Base-by-base conservation (phyloP, 2,888 invertebrate species). In the Meganola albula region DNA sequence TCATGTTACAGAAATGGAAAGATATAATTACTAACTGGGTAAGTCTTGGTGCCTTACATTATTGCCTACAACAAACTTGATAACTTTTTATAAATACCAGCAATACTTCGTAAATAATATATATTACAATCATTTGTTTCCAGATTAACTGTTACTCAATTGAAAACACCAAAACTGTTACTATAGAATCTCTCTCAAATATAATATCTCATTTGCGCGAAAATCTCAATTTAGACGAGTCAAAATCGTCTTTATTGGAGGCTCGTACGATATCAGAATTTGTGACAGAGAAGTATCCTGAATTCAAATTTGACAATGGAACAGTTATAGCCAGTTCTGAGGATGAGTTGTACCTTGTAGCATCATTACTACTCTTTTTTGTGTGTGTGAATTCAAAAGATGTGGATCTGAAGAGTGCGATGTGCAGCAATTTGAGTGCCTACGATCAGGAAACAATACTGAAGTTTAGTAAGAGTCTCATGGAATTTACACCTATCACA, bases 391-490 rank as follows among this genome's bases (percentile, higher is more conserved):
- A 77, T 43, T 83, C 88, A 7, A 88, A 88, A 46, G 82, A 88
- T 55, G 71, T 82, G n/a, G 63, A 77, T 32, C 79, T 88, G 37
- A 87, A 88, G 48, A 76, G 69, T 54, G 86, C 82, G 1, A 89
- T 89, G 88, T 89, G 89, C 47, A 74, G 68, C 26, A 83, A 82
- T 34, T 59, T 89, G 10, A 72, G 74, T 34, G 53, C 63, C n/a
- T 80, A 76, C 6, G 87, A 87, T 22, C 89, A 89, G 60, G 71
- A 88, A 37, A 77, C 69, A 10, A 88, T 89, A 45, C 71, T 89
- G 58, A 74, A 75, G 31, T 89, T 87, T 48, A 82, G 85, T 34
- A 89, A 88, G 60, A 63, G 61, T 24, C 52, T 88, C n/a, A 74
- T 89, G 67, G 76, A 85, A 3, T 77, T 82, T 42, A 68, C 78